These are phyloP conservation scores for Perca schrenkii DNA, from an alignment of 2,113 vertebrate species.

Conservation along the genomic window DNA sequence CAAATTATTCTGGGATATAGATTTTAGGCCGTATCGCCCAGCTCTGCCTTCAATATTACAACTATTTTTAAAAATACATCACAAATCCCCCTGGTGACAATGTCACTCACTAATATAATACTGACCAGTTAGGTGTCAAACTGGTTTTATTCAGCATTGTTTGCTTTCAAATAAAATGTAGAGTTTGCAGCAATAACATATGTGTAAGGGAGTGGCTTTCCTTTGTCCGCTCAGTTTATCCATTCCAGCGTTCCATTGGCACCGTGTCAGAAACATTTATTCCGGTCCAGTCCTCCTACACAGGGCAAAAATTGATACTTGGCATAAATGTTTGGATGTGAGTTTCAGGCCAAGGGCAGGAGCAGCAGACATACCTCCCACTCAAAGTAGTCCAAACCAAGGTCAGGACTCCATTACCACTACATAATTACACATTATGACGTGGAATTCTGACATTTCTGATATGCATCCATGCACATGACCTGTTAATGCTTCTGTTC, in stretches of 20 bases:
- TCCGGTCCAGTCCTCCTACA: conserved; percentile 60
- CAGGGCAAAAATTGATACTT: conserved; percentile 63
- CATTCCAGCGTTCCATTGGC: conserved; percentile 45
- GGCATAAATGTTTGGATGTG: conserved; percentile 64
- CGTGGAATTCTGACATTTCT: conserved; percentile 66
- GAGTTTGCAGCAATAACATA: not conserved
- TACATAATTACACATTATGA: conserved; percentile 68
- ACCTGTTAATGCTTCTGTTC: conserved; percentile 41
- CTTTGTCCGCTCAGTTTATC: conserved; percentile 54
- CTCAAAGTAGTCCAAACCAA: conserved; percentile 66
- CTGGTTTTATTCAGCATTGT: conserved; percentile 1
- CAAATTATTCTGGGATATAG: no score
- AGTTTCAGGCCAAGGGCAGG: conserved; percentile 44
- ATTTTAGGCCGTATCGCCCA: no score
- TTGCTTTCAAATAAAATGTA: not conserved
- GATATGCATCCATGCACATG: conserved; percentile 61
- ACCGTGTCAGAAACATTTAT: conserved; percentile 58
- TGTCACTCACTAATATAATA: not conserved
- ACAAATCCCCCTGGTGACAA: no score
- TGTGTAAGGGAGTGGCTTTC: conserved; percentile 49
- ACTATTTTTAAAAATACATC: no score
- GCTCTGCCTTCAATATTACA: not conserved
- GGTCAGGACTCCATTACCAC: conserved; percentile 68
- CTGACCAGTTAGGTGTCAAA: not conserved
- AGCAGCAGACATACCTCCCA: conserved; percentile 63